Conservation (phyloP, 30 jellyfish, hydroid and myxozoan species). For the Turritopsis rubra region DNA sequence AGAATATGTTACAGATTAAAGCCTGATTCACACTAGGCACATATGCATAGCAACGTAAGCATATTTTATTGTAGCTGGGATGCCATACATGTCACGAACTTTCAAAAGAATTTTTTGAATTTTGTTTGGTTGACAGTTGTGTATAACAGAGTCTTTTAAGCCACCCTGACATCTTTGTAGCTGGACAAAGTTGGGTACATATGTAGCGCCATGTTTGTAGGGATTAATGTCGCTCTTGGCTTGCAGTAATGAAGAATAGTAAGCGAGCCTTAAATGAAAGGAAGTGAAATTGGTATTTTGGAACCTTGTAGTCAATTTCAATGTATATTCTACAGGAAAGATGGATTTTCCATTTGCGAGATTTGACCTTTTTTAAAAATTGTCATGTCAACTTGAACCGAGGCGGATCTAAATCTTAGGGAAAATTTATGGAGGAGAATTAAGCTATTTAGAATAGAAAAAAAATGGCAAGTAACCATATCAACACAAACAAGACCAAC, state of each 20-base stretch:
- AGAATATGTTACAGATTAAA: background rate
- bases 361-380: too few species aligned
- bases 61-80: background rate
- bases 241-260: background rate
- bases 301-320: too few species aligned
- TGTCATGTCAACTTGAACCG: too few species aligned
- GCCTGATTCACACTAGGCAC: slow-evolving; percentile 2
- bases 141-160: background rate
- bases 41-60: too few species aligned
- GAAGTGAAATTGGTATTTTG: too few species aligned
- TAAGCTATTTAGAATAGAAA: too few species aligned
- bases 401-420: too few species aligned
- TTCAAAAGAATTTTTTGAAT: background rate
- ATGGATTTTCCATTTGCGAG: too few species aligned
- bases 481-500: too few species aligned
- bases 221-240: slow-evolving; percentile 2
- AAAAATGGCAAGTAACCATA: too few species aligned
- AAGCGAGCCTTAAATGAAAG: background rate
- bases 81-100: background rate
- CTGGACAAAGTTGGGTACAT: background rate
- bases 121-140: slow-evolving; percentile 3
- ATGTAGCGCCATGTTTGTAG: slow-evolving; percentile 1
- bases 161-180: slow-evolving; percentile 11
- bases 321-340: too few species aligned
- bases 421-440: too few species aligned